phyloP scores from a whole-genome alignment of 2,113 vertebrate species.

The Psettodes erumei region DNA sequence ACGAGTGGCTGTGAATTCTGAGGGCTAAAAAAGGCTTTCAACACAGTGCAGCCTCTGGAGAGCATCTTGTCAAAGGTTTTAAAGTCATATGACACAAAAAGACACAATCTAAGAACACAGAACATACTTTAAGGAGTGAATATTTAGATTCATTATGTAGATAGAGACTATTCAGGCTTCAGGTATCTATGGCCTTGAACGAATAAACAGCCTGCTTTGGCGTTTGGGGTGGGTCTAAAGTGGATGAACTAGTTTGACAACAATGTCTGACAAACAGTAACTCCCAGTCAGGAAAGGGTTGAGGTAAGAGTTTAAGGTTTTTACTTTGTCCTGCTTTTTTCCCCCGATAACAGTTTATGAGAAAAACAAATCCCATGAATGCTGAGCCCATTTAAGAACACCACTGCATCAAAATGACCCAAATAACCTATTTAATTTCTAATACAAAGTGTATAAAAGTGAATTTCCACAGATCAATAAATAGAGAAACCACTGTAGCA shows the following conservation, averaged over 20 bases:
- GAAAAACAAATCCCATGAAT: too few relatives aligned
- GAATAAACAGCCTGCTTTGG: not conserved
- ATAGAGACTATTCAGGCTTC: not conserved
- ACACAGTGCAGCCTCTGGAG: slow-evolving; percentile 23
- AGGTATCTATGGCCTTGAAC: slow-evolving; percentile 4
- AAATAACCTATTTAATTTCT: not conserved
- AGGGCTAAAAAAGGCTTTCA: slow-evolving; percentile 42
- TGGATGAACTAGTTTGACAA: slow-evolving; percentile 68
- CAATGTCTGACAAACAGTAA: slow-evolving; percentile 15
- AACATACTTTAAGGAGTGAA: not conserved
- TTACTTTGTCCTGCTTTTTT: not conserved
- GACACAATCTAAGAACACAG: not conserved
- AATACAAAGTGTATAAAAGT: not conserved
- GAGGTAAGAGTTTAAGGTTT: not conserved
- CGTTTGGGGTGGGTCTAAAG: slow-evolving; percentile 6
- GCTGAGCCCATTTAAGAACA: not conserved
- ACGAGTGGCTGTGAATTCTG: slow-evolving; percentile 10
- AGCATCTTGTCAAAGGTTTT: slow-evolving; percentile 36
- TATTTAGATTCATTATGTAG: not conserved
- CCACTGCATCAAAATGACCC: not conserved
- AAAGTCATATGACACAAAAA: slow-evolving; percentile 29
- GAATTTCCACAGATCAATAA: slow-evolving; percentile 4
- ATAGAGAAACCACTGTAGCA: not conserved
- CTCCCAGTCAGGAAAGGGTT: not conserved
- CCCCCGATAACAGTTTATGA: too few relatives aligned